Conservation (phyloP, 2,113 vertebrate species). For the Miniopterus natalensis region DNA sequence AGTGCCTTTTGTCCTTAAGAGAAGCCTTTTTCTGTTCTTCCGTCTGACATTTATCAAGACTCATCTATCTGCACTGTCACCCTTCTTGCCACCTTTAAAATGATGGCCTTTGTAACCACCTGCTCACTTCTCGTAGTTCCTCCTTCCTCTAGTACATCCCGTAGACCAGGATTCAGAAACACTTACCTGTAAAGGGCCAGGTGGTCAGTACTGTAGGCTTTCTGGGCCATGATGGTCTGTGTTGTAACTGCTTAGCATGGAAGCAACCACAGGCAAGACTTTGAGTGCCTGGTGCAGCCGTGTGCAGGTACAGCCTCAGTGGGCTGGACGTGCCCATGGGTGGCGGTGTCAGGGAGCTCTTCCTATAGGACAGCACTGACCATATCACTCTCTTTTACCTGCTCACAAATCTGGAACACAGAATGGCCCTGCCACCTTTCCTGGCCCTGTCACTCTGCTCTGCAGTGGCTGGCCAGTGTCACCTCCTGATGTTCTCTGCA, state of each 20-base stretch:
- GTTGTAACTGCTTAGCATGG: neutral
- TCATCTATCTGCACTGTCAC: neutral
- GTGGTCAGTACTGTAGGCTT: neutral
- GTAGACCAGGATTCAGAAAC: neutral
- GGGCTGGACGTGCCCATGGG: neutral
- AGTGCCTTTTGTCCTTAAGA: conserved; percentile 19
- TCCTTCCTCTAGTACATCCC: neutral
- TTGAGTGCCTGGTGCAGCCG: neutral
- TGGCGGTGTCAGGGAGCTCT: neutral
- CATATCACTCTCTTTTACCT: rapidly evolving
- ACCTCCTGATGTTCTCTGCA: too few relatives aligned
- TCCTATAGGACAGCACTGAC: rapidly evolving
- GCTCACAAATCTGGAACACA: rapidly evolving
- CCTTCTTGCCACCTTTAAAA: neutral
- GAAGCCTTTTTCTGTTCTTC: conserved; percentile 44
- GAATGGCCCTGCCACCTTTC: neutral
- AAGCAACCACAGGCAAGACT: neutral
- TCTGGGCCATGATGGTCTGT: rapidly evolving
- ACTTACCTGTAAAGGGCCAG: neutral
- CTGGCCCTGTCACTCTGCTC: neutral
- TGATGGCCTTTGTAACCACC: neutral
- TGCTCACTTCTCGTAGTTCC: neutral
- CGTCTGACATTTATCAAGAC: neutral
- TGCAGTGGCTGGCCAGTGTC: too few relatives aligned
- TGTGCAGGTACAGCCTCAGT: neutral